phyloP scores from a whole-genome alignment of 2,113 vertebrate genomes.

The Amblyornis subalaris region DNA sequence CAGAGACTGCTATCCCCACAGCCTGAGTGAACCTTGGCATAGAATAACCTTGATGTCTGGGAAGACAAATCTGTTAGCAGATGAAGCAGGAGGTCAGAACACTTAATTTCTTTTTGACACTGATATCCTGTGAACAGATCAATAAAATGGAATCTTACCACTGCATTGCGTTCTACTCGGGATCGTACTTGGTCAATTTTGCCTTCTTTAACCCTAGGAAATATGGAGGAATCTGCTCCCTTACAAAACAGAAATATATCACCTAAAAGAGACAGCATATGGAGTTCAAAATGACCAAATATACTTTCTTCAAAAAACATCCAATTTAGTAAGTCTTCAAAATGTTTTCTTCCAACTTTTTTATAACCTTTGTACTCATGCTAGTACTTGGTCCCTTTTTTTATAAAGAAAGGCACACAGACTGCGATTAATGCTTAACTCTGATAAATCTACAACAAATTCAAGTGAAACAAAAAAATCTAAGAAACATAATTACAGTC shows the following conservation, averaged over 20 bases:
- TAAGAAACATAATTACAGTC: neutral
- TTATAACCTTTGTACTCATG: neutral
- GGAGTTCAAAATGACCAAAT: neutral
- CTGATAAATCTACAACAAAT: neutral
- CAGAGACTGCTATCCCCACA: neutral
- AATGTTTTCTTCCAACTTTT: neutral
- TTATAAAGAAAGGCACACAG: neutral
- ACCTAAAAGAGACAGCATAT: constrained; percentile 68
- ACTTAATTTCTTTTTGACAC: neutral
- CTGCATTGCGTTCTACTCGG: constrained; percentile 91
- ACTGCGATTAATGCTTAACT: neutral
- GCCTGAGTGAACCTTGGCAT: neutral
- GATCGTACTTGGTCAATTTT: constrained; percentile 89
- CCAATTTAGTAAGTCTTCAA: neutral
- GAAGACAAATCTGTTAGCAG: neutral
- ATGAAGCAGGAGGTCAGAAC: neutral
- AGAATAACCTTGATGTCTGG: neutral
- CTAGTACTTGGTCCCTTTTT: neutral
- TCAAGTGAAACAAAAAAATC: neutral
- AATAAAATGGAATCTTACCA: constrained; percentile 78
- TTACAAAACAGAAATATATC: constrained; percentile 94
- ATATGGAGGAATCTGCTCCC: constrained; percentile 96
- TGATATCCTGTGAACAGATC: neutral
- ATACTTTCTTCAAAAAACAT: neutral
- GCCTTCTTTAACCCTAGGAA: constrained; percentile 89